Evolutionary conservation across 2,888 invertebrate genomes (phyloP), one percentile per base, ranked within the genome.

Genomic region (Mythimna pallens): DNA sequence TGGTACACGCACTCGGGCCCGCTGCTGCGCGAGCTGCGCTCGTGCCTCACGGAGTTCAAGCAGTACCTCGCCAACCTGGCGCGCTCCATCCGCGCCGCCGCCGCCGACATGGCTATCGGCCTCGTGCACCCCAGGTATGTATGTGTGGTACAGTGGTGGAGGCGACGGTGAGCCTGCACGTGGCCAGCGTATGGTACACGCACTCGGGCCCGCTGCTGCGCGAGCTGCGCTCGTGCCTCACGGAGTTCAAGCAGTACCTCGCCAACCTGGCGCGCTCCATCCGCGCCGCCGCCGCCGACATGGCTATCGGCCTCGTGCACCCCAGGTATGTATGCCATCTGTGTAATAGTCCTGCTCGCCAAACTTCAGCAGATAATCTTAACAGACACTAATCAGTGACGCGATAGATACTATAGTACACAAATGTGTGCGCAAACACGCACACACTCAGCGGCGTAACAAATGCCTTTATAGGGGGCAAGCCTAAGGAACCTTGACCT

Each of bases 1-100:
- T 98, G 98, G 97, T 99, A 99, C 95, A 98, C 98, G 6, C 99
- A 99, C 94, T 99, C 98, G 67, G 98, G 99, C 0, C 97, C 98
- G 82, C 97, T 99, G 89, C 96, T 99, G 70, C 97, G 97, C 50
- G 99, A 99, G 92, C 95, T 99, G 76, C 98, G 98, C 87, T 98
- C 98, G 55, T 99, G 99, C 93, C 98, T 98, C 17, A 98, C 98
- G 20, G 98, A 99, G 94, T 99, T 99, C 93, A 98, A 98, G 91
- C 98, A 98, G 91, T 99, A 99, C 94, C 96, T 98, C 85, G 97
- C 98, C 70, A 98, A 98, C 91, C 97, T 99, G 82, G 98, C 99
- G 20, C 97, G 98, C 69, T 98, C 99, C 66, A 98, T 99, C 86
- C 98, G 98, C 83, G 97, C 98, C 70, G 99, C 99, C 69, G 99